Conservation (phyloP, 2,797 vertebrate species). For the Miichthys miiuy region DNA sequence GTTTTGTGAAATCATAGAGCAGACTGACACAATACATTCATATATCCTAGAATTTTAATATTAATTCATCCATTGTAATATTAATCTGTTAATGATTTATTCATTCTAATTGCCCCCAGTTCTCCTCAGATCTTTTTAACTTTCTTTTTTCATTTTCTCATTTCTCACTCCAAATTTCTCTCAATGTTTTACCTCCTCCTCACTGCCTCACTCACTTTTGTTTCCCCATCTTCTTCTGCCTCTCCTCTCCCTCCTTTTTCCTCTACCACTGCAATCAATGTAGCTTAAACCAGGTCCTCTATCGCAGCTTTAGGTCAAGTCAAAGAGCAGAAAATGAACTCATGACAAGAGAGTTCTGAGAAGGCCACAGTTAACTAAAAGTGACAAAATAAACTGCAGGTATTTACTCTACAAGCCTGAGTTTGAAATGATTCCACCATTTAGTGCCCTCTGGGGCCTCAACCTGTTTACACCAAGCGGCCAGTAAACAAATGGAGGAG, state of each 20-base stretch:
- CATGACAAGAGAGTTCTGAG: background rate
- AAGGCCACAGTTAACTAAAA: background rate
- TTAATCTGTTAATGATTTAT: constrained; percentile 70
- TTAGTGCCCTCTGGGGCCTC: constrained; percentile 2
- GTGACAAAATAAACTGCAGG: background rate
- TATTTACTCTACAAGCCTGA: constrained; percentile 13
- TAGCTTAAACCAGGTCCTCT: background rate
- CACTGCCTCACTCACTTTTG: background rate
- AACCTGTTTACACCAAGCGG: constrained; percentile 5
- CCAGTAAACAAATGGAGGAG: constrained; percentile 20
- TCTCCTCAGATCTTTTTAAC: constrained; percentile 56
- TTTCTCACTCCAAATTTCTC: constrained; percentile 35
- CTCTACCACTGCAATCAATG: background rate
- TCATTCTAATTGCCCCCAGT: constrained; percentile 58
- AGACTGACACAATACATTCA: constrained; percentile 45
- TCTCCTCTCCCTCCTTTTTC: background rate
- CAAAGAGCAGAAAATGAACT: background rate
- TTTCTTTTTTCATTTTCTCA: constrained; percentile 45
- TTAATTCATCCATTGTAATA: constrained; percentile 58
- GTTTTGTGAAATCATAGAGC: constrained; percentile 32
- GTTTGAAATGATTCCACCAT: constrained; percentile 5
- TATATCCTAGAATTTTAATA: constrained; percentile 43
- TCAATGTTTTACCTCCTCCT: background rate
- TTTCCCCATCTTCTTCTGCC: constrained; percentile 8
- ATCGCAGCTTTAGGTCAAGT: background rate